A percentile compares a stretch with the other conserved stretches of the same genome.
phyloP scores from a whole-genome alignment of 37 sponge, comb jelly and placozoan species.

The Cladorhizidae sp. region DNA sequence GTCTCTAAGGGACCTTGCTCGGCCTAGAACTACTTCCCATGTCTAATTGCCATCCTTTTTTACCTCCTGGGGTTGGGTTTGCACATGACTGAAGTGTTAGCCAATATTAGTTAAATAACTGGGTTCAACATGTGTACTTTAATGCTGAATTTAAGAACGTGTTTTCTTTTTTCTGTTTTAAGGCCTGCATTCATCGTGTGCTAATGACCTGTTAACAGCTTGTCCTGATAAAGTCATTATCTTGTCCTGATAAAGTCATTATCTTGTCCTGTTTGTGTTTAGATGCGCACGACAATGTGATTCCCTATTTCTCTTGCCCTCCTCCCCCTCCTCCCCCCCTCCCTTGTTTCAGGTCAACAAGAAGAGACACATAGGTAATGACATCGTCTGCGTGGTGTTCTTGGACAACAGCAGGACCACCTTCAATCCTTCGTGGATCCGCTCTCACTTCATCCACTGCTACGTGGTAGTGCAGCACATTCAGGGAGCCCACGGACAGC shows the following conservation, averaged over 20 bases:
- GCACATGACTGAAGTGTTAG: too few relatives aligned
- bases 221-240: neutral
- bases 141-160: too few relatives aligned
- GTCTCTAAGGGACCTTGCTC: too few relatives aligned
- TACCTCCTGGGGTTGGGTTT: too few relatives aligned
- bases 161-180: too few relatives aligned
- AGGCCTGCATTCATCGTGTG: too few relatives aligned
- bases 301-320: constrained; percentile 12
- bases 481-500: constrained; percentile 60
- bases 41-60: too few relatives aligned
- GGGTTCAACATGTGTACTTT: too few relatives aligned
- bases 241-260: neutral
- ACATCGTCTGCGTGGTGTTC: constrained; percentile 92
- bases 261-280: neutral
- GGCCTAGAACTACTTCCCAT: too few relatives aligned
- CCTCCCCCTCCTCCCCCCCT: constrained; percentile 24
- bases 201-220: too few relatives aligned
- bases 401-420: constrained; percentile 81
- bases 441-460: constrained; percentile 94
- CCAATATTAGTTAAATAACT: too few relatives aligned
- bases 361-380: constrained; percentile 98
- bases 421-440: constrained; percentile 88
- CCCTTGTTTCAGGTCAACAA: constrained; percentile 69
- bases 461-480: constrained; percentile 88
- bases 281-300: too few relatives aligned